Evolutionary conservation across 1,140 invertebrate species (phyloP).

Genomic region (Neodiprion fabricii): DNA sequence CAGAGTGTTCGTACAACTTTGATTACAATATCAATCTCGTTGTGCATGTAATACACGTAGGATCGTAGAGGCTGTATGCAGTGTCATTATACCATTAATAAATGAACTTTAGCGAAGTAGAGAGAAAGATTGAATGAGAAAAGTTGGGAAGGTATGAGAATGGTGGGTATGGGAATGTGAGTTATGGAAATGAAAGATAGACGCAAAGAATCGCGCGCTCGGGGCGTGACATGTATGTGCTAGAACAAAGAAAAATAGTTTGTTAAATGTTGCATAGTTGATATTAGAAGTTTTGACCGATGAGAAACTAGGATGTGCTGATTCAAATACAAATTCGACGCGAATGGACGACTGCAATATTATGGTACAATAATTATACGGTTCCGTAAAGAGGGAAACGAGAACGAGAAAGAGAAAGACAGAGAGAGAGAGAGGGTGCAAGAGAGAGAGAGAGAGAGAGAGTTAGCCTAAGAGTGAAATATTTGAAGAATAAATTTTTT

Average conservation of each 20-base stretch:
- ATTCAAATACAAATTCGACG: background rate
- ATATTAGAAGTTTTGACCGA: background rate
- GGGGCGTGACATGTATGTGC: background rate
- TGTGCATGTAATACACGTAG: background rate
- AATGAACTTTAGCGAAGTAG: background rate
- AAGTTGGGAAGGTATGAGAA: background rate
- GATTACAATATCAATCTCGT: no score
- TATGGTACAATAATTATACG: background rate
- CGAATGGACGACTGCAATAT: background rate
- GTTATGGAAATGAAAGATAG: background rate
- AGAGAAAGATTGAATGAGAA: background rate
- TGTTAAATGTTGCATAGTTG: slow-evolving; percentile 7
- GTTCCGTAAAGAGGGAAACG: background rate
- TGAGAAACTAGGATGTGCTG: background rate
- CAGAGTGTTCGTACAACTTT: no score
- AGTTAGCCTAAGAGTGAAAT: slow-evolving; percentile 8
- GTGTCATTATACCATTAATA: background rate
- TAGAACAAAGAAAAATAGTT: background rate
- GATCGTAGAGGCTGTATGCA: background rate
- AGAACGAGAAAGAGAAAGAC: slow-evolving; percentile 14
- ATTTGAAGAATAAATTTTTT: background rate
- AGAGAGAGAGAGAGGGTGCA: background rate
- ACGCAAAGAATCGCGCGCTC: background rate
- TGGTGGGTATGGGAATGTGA: background rate
- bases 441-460: slow-evolving; percentile 14